Conservation (phyloP, 2,888 invertebrate genomes). For the Chymomyza caudatula region DNA sequence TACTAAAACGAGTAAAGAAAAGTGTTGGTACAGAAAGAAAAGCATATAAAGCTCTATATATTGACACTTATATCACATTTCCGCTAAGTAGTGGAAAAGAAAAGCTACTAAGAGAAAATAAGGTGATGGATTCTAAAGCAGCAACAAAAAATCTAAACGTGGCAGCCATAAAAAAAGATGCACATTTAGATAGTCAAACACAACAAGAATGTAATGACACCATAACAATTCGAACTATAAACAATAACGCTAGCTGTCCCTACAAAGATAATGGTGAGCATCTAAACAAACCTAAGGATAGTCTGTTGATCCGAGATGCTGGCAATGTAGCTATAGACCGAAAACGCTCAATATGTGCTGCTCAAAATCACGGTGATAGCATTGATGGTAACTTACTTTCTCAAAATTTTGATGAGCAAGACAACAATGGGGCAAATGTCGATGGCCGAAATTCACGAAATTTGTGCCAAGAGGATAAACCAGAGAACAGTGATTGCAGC, state of each 20-base stretch:
- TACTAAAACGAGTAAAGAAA: slow-evolving; percentile 1
- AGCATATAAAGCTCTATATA: background rate
- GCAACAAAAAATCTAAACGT: slow-evolving; percentile 24
- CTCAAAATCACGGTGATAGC: background rate
- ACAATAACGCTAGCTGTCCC: too few relatives aligned
- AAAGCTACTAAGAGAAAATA: background rate
- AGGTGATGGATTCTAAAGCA: slow-evolving; percentile 46
- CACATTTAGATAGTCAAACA: background rate
- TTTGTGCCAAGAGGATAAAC: background rate
- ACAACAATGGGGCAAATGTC: background rate
- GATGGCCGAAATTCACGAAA: background rate
- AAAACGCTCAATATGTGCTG: background rate
- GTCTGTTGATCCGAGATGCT: too few relatives aligned
- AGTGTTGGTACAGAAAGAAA: background rate
- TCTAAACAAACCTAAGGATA: background rate
- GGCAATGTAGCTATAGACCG: background rate
- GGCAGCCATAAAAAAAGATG: background rate
- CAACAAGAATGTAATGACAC: background rate
- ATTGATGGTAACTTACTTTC: background rate
- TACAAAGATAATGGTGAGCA: too few relatives aligned
- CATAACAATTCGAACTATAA: background rate
- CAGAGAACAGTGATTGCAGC: slow-evolving; percentile 10
- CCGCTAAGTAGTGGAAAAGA: background rate
- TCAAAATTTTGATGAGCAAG: background rate
- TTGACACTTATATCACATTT: background rate